Evolutionary conservation across 1,140 invertebrate genomes (phyloP), one percentile per base, ranked within the genome.

Genomic region (Meteorus sp.): DNA sequence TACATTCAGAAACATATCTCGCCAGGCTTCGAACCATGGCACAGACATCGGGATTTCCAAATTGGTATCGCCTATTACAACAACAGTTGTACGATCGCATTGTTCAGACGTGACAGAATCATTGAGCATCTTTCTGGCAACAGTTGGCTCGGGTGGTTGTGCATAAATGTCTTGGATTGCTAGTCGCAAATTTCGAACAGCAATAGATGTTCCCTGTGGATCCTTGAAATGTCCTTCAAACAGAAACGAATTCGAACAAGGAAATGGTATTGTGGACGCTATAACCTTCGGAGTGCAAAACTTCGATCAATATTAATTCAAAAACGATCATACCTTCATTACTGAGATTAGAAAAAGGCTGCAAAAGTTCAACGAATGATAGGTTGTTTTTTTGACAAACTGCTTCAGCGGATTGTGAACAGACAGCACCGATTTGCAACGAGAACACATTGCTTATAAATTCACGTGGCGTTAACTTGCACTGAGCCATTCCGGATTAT

Each of bases 11-110:
- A 97, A 97, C 22, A 88, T 90, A 69, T 96, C 92, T 70, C 94
- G 84, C 92, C 94, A 98, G n/a, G 88, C 84, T 74, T 97, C 94
- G 82, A 93, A 98, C 95, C 95, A 98, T n/a, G 94, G 91, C 25
- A 92, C 90, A 2, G 86, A 82, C 19, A 84, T 83, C 64, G 91
- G 91, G 54, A 92, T 80, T 64, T 89, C 83, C 39, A 90, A 70
- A 55, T 82, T 76, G 69, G 65, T 68, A 33, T 63, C 65, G 68
- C 82, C 82, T 54, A 84, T 79, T 54, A 73, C 70, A 19, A 83
- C 65, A n/a, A 75, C 63, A 56, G 82, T 81, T 23, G 81, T 86
- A 76, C 85, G 85, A 23, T 89, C 85, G 76, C 87, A 86, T 64
- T 84, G 80, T 62, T 85, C 84, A 68, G 86, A 85, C 64, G 86